Conservation (phyloP, 2,113 vertebrate genomes). For the Hydrolagus affinis region DNA sequence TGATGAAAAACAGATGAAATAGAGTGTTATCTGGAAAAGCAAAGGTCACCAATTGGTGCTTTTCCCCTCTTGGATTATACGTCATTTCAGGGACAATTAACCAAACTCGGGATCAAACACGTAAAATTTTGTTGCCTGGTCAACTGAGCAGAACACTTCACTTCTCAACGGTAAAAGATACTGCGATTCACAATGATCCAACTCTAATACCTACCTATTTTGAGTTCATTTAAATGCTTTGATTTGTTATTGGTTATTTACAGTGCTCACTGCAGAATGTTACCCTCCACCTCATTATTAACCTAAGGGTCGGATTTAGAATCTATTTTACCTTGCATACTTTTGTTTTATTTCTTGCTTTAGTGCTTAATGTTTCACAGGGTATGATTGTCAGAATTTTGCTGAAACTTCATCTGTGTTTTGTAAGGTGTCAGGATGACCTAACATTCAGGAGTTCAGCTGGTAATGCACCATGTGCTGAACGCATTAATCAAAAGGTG, state of each 20-base stretch:
- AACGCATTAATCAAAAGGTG: not conserved
- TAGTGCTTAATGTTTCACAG: not conserved
- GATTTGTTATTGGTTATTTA: not conserved
- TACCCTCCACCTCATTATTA: not conserved
- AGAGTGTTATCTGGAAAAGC: constrained; percentile 1
- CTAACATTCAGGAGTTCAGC: not conserved
- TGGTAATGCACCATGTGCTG: not conserved
- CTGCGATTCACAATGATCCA: not conserved
- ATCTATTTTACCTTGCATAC: not conserved
- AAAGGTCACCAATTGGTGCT: constrained; percentile 11
- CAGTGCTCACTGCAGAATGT: not conserved
- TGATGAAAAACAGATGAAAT: constrained; percentile 32
- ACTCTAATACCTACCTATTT: not conserved
- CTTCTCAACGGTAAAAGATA: not conserved
- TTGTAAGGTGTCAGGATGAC: not conserved
- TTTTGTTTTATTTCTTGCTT: constrained; percentile 5
- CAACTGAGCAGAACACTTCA: not conserved
- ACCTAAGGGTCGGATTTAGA: not conserved
- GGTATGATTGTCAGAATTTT: not conserved
- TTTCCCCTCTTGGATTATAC: not conserved
- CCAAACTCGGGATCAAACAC: not conserved
- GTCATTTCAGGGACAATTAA: constrained; percentile 9
- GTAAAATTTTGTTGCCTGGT: not conserved
- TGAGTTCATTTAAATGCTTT: not conserved
- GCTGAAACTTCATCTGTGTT: not conserved